phyloP scores from a whole-genome alignment of 2,113 vertebrate species.

The Grammomys dolichurus region DNA sequence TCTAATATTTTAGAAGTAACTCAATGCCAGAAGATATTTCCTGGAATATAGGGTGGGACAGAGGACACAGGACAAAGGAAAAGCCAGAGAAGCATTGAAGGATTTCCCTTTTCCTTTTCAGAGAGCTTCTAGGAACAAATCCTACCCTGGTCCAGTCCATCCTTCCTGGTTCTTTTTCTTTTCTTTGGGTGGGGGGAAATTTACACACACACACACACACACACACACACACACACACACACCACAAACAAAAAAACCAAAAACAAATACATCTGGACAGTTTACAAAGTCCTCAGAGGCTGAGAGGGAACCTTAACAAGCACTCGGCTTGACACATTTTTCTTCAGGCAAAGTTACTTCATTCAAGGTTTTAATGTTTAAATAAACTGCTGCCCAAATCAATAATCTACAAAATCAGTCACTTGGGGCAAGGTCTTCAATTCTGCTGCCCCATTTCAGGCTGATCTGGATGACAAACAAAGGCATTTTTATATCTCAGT shows the following conservation, averaged over 20 bases:
- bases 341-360: constrained; percentile 89
- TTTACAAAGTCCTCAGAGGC: constrained; percentile 88
- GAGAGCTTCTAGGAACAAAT: constrained; percentile 66
- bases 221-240: background rate
- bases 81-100: background rate
- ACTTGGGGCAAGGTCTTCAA: constrained; percentile 85
- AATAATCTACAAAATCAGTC: constrained; percentile 88
- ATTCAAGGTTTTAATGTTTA: constrained; percentile 90
- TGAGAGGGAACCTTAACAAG: constrained; percentile 86
- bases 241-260: background rate
- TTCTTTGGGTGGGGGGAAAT: too few species aligned
- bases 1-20: constrained; percentile 22
- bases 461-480: constrained; percentile 78
- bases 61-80: background rate
- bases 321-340: constrained; percentile 89
- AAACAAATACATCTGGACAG: constrained; percentile 90
- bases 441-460: constrained; percentile 82
- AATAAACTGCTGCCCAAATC: constrained; percentile 90
- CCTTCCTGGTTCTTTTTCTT: constrained; percentile 65
- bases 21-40: background rate
- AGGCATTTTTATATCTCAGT: constrained; percentile 79
- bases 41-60: background rate
- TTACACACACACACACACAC: too few species aligned
- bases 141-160: constrained; percentile 53
- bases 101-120: constrained; percentile 65